Conservation (phyloP, 2,797 vertebrate species). For the Pangasius djambal region DNA sequence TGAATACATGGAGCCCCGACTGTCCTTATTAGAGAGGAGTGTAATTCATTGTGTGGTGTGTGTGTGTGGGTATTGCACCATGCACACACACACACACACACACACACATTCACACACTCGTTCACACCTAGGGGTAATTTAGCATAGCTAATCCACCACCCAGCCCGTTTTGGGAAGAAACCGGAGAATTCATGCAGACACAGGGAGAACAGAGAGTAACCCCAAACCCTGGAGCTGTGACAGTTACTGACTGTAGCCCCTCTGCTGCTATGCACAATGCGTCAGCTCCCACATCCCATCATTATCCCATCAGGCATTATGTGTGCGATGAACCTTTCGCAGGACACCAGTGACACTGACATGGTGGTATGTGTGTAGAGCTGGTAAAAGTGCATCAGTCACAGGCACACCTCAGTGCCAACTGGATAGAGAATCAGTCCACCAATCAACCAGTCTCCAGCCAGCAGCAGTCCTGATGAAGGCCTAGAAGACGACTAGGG, state of each 20-base stretch:
- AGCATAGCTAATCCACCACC: background rate
- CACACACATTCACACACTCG: background rate
- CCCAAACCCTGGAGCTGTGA: background rate
- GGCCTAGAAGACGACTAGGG: background rate
- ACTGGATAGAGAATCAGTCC: background rate
- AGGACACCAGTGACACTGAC: background rate
- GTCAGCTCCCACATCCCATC: background rate
- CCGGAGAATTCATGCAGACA: background rate
- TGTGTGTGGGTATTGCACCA: background rate
- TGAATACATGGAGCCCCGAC: constrained; percentile 20
- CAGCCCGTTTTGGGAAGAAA: background rate
- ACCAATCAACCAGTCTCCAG: background rate
- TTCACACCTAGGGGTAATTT: background rate
- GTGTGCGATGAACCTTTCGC: background rate
- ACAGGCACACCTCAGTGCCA: background rate
- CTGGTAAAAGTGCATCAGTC: background rate
- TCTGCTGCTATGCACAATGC: background rate
- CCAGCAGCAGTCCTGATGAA: background rate
- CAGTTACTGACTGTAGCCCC: background rate
- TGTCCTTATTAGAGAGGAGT: constrained; percentile 44
- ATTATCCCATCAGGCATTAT: background rate
- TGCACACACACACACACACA: no score
- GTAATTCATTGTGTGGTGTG: background rate
- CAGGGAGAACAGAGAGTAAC: background rate
- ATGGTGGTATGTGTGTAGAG: background rate